Base-by-base conservation (phyloP, 2,888 invertebrate species). In the Carpatolechia fugitivella region DNA sequence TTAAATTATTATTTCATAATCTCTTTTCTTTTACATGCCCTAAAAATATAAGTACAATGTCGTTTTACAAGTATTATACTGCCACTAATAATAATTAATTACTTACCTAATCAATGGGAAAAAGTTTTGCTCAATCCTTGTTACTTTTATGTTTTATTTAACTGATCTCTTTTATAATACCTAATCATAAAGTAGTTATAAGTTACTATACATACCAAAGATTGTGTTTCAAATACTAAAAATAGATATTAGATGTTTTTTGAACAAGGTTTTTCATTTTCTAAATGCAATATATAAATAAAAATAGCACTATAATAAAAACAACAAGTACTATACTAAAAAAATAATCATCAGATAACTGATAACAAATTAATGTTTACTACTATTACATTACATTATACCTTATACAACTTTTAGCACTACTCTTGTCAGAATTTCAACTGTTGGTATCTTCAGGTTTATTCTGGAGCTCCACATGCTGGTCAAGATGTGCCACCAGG, bases 401-500 rank as follows among this genome's bases (percentile, higher is more conserved):
- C 24, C 29, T 44, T 44, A 44, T 20, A 44, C 20, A 44, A 44
- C 16, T 38, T 16, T 13, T 38, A 16, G 4, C 24, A 44, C 13
- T 24, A 29, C 29, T 24, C 24, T 13, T 13, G 2, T 29, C n/a
- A 29, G 6, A 4, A 24, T 44, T 29, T 44, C 44, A 44, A 44
- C 44, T 44, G n/a, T 44, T 44, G 29, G 24, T 44, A 13, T 44
- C 44, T n/a, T 44, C 44, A 1, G 44, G 44, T 44, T 44, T 44
- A 13, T 64, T 78, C 52, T 78, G 73, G 36, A 85, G 60, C 66
- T 88, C 82, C 10, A 78, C 83, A 76, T 94, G 92, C 65, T 92
- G 91, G 58, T 94, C 92, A 44, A 96, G 89, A 60, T 94, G 91
- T 60, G 92, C 91, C 0, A 95, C 93, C 40, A 96, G 85, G 36